Base-by-base conservation (phyloP, 2,797 vertebrate genomes). In the Mormyrus proboscirostris region DNA sequence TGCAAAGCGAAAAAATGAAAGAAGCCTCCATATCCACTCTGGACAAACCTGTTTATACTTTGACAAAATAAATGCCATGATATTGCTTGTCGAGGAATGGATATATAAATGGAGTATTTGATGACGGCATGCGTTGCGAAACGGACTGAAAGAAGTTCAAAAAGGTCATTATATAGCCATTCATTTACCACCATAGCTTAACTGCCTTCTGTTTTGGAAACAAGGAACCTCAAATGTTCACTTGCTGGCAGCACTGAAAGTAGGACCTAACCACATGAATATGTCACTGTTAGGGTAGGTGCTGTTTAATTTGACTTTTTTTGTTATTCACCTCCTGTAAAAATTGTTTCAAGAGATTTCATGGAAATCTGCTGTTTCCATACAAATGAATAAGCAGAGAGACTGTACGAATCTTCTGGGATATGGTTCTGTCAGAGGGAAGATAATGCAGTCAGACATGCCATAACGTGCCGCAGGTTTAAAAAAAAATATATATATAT, bases 391-490 rank as follows among this genome's bases (percentile, higher is more conserved):
- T 47, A 89, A 14, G 3, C 55, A 0, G 38, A n/a, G 41, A 88
- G n/a, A 50, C 29, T 73, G 53, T 47, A 44, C 14, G 12, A 87
- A 88, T 53, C 59, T 89, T 86, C 88, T 89, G 25, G 87, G 89
- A 89, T 88, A 59, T 49, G 53, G 25, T 76, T 89, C 86, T 89
- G 84, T 12, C 50, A 82, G 50, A 73, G 50, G 59, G 49, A 86
- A 89, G 90, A 88, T 91, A 82, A 89, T 69, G 87, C 57, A 47
- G 16, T 59, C 51, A 51, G 86, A 85, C 91, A 86, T 76, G 91
- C 89, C 85, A 33, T 16, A 65, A 90, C 91, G 25, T 90, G 91
- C 59, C 69, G 12, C 38, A 89, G 65, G 51, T 89, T 25, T 59
- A 22, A 89, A 41, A 62, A 51, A 65, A 65, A 65, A 2, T 2